Evolutionary conservation across 2,113 vertebrate species (phyloP), one percentile per base, ranked within the genome.

Genomic region (Bothrops jararaca): DNA sequence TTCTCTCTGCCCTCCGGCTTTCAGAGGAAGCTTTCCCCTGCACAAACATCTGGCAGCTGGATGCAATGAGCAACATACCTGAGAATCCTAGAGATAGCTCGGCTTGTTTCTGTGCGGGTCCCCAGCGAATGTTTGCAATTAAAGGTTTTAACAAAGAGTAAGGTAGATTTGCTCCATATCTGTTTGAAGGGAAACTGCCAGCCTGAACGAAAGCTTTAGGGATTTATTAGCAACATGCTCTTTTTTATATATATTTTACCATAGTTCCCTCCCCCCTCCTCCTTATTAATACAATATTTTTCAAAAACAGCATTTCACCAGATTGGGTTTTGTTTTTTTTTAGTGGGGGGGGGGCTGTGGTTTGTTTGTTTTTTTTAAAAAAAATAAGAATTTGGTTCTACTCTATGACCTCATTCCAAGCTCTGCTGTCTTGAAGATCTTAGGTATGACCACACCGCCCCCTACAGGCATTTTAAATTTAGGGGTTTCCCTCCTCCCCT

Each of bases 111-210:
- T 50, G 29, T 56, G 7, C 50, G 5, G 4, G 60, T 86, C 91
- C 88, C 34, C 20, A 29, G 58, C 5, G 39, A 11, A 69, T 86
- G 91, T 92, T 90, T 69, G 54, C 69, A 91, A 80, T 22, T 85
- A 92, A 26, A 23, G 20, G 24, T 53, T 92, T 56, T 12, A 53
- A 89, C 94, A 90, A 58, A 0, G 5, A 58, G 52, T 0, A n/a
- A 86, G 53, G 93, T 86, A 0, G 22, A 87, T 90, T 89, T 52
- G 12, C 50, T 95, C 85, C 39, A 0, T 85, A 89, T 86, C 85
- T 90, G 45, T 87, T 52, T 0, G 90, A 50, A 95, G 94, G 91
- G 94, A 94, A 95, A 92, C 39, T 42, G 94, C 91, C 53, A 89
- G 89, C 91, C 85, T 42, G 7, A 24, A 56, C 42, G 6, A 53